These are phyloP conservation scores for Arbacia lixula DNA, from an alignment of 53 echinoderm and acorn worm genomes.

Conservation along the genomic window DNA sequence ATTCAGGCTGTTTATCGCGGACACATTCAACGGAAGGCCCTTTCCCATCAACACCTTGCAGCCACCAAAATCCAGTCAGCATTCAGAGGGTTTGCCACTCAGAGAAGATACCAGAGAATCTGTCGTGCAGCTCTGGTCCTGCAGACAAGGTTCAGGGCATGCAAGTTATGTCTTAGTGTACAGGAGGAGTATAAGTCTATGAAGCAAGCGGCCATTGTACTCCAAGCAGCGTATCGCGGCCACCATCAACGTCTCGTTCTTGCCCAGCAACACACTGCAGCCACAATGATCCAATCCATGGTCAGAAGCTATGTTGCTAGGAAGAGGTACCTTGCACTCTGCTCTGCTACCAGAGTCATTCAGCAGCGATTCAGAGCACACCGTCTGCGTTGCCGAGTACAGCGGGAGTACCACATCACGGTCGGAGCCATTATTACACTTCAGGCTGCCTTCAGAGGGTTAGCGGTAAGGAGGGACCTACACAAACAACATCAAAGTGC, in stretches of 20 bases:
- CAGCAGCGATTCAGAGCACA: slow-evolving; percentile 72
- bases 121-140: slow-evolving; percentile 41
- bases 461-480: slow-evolving; percentile 50
- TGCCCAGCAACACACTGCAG: slow-evolving; percentile 53
- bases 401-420: slow-evolving; percentile 62
- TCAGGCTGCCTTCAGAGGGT: slow-evolving; percentile 69
- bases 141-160: slow-evolving; percentile 62
- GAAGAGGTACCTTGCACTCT: slow-evolving; percentile 39
- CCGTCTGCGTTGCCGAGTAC: slow-evolving; percentile 24
- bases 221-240: slow-evolving; percentile 67
- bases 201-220: slow-evolving; percentile 59
- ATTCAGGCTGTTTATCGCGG: slow-evolving; percentile 73
- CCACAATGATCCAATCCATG: slow-evolving; percentile 59
- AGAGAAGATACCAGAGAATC: slow-evolving; percentile 28
- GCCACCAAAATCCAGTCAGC: slow-evolving; percentile 63
- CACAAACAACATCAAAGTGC: slow-evolving; percentile 39
- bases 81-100: slow-evolving; percentile 55
- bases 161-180: slow-evolving; percentile 2
- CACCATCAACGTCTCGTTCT: slow-evolving; percentile 53
- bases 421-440: slow-evolving; percentile 78
- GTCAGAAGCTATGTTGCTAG: slow-evolving; percentile 37
- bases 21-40: slow-evolving; percentile 54
- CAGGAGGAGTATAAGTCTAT: slow-evolving; percentile 10
- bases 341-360: slow-evolving; percentile 56
- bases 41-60: slow-evolving; percentile 53